phyloP scores from a whole-genome alignment of 2,113 vertebrate species.

The Phoxinus phoxinus region DNA sequence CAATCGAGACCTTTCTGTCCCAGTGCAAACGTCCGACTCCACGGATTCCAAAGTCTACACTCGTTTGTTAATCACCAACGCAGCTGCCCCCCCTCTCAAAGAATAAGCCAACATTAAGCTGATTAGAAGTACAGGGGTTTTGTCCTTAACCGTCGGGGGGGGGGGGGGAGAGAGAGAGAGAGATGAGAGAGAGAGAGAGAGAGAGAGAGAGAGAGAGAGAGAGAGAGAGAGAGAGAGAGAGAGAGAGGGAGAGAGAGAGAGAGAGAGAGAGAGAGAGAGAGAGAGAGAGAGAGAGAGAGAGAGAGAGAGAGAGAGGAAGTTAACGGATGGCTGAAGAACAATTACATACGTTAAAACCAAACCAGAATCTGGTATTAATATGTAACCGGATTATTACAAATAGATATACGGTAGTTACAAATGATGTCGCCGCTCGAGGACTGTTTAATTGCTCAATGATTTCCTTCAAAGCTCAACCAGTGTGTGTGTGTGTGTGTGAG shows the following conservation, averaged over 20 bases:
- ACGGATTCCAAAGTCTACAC: slow-evolving; percentile 99
- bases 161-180: neutral
- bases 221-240: too few relatives aligned
- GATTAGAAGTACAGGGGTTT: slow-evolving; percentile 78
- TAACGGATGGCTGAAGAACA: neutral
- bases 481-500: too few relatives aligned
- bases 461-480: neutral
- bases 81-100: slow-evolving; percentile 81
- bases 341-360: neutral
- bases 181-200: neutral
- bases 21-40: slow-evolving; percentile 78
- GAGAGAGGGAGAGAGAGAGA: neutral
- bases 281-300: neutral
- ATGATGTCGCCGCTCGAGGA: neutral
- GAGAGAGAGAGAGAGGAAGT: neutral
- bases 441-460: neutral
- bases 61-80: slow-evolving; percentile 99
- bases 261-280: too few relatives aligned
- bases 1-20: slow-evolving; percentile 82
- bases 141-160: slow-evolving; percentile 72
- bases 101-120: slow-evolving; percentile 78
- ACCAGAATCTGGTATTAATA: neutral
- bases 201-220: neutral
- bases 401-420: neutral
- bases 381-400: neutral